Conservation (phyloP, 2,797 vertebrate genomes). For the Aselliscus stoliczkanus region DNA sequence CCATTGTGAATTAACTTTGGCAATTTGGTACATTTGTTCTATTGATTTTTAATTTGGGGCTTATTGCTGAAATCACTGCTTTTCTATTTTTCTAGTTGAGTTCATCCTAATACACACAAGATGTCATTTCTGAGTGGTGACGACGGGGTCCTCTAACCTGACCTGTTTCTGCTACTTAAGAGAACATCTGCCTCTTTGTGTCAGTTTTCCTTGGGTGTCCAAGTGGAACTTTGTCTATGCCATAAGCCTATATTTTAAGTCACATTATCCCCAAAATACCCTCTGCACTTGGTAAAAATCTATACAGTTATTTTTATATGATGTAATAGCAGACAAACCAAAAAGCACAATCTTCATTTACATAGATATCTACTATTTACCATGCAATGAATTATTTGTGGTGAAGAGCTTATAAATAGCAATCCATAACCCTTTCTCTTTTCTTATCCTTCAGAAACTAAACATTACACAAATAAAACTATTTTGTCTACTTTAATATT, state of each 20-base stretch:
- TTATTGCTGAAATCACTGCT: background rate
- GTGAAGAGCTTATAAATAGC: background rate
- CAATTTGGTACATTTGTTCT: background rate
- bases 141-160: background rate
- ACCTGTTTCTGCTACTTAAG: background rate
- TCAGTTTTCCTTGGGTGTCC: background rate
- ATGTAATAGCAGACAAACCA: background rate
- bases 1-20: background rate
- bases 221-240: background rate
- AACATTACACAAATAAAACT: slow-evolving; percentile 13
- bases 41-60: background rate
- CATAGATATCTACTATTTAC: background rate
- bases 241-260: background rate
- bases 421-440: background rate
- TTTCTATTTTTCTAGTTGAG: background rate
- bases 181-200: background rate
- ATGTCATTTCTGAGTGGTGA: background rate
- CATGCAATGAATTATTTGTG: background rate
- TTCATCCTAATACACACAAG: background rate
- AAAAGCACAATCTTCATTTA: background rate
- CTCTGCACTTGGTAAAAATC: background rate
- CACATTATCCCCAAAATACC: background rate
- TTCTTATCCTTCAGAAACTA: background rate
- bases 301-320: background rate
- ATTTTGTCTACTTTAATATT: background rate